A percentile compares a stretch with the other conserved stretches of the same genome.
Conservation (phyloP, 2,888 invertebrate species). For the Stictocephala bisonia region DNA sequence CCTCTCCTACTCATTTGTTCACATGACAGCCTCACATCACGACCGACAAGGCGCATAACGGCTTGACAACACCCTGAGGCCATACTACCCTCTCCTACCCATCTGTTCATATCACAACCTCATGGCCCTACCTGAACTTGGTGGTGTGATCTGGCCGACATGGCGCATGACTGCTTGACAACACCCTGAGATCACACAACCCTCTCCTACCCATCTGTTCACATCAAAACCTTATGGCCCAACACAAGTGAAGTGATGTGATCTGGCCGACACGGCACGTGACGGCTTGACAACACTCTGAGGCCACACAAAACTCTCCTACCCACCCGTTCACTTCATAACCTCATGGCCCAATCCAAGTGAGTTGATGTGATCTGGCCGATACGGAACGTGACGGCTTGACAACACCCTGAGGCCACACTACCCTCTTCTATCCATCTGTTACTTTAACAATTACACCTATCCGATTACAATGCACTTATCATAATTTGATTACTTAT, state of each 20-base stretch:
- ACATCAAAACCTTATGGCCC: no score
- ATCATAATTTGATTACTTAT: no score
- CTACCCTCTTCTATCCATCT: not conserved
- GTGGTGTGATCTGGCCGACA: not conserved
- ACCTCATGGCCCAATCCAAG: not conserved
- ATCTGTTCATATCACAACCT: not conserved
- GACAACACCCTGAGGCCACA: constrained; percentile 9
- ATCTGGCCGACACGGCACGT: no score
- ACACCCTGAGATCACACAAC: not conserved
- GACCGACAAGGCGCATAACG: no score
- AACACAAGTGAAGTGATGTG: no score
- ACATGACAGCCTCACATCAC: no score
- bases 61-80: constrained; percentile 29
- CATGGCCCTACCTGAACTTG: no score
- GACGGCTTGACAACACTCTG: constrained; percentile 29
- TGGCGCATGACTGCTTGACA: not conserved
- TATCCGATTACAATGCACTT: no score
- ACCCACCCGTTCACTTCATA: no score
- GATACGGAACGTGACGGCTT: not conserved
- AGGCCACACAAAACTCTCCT: no score
- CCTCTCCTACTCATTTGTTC: not conserved
- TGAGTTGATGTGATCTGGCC: not conserved
- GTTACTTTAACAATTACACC: no score
- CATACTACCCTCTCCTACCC: no score
- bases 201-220: not conserved